phyloP scores from a whole-genome alignment of 2,113 vertebrate genomes.

The Vicugna pacos region DNA sequence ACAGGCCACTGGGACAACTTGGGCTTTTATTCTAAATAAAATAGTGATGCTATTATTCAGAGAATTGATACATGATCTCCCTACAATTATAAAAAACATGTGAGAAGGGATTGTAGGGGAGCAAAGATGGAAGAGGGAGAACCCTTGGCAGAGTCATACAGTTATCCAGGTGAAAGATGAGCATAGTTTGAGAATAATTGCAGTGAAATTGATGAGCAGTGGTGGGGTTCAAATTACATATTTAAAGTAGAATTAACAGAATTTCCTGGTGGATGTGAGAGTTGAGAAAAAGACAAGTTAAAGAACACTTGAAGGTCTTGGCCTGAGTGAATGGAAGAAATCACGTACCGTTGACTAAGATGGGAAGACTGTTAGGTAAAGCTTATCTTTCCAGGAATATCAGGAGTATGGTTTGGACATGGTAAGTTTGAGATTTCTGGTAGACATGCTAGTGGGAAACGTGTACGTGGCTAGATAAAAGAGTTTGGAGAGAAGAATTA shows the following conservation, averaged over 20 bases:
- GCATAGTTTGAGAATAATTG: background rate
- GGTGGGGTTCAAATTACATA: background rate
- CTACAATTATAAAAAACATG: background rate
- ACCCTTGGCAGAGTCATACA: background rate
- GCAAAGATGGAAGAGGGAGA: background rate
- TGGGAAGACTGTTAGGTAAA: background rate
- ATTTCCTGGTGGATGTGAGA: background rate
- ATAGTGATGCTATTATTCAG: background rate
- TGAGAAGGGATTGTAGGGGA: background rate
- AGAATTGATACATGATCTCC: background rate
- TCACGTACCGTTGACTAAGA: background rate
- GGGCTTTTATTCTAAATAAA: background rate
- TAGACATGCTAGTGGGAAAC: background rate
- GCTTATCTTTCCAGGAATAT: background rate
- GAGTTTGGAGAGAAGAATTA: background rate
- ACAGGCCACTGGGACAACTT: background rate
- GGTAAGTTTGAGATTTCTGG: too few relatives aligned
- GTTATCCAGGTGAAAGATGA: background rate
- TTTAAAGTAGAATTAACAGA: background rate
- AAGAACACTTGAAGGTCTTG: background rate
- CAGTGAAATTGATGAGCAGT: background rate
- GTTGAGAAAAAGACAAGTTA: background rate
- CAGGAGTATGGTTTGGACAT: background rate
- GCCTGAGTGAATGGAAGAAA: background rate
- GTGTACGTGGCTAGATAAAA: rapidly evolving